Evolutionary conservation across 1,140 invertebrate genomes (phyloP).

Genomic region (Drosophila chauvacae): DNA sequence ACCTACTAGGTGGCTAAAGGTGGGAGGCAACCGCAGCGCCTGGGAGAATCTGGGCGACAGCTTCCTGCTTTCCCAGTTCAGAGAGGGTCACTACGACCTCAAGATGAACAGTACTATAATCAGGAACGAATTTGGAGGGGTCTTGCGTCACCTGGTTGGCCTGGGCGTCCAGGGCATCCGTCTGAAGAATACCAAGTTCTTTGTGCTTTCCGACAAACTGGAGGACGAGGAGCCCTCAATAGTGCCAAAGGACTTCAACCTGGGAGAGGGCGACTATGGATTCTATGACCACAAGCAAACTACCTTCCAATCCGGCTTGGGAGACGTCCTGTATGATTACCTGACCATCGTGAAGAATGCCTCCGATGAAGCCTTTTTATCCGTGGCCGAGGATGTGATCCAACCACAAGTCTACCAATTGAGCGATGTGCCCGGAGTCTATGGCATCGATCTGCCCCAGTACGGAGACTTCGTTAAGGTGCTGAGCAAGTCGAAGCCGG

Average conservation of each 20-base stretch:
- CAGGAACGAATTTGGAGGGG: constrained; percentile 87
- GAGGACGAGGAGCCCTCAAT: constrained; percentile 84
- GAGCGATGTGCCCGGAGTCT: constrained; percentile 22
- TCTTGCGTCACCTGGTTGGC: constrained; percentile 89
- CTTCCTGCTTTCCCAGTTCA: constrained; percentile 88
- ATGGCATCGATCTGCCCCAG: constrained; percentile 77
- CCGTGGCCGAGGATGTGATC: constrained; percentile 74
- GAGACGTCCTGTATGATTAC: constrained; percentile 87
- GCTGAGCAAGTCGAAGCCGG: constrained; percentile 40
- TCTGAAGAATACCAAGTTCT: constrained; percentile 87
- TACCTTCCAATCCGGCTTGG: constrained; percentile 86
- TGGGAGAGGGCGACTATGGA: constrained; percentile 85
- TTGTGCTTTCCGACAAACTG: constrained; percentile 86
- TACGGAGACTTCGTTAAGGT: constrained; percentile 66
- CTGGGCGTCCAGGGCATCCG: constrained; percentile 91
- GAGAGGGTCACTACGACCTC: constrained; percentile 87
- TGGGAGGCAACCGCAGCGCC: constrained; percentile 85
- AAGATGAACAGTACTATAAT: constrained; percentile 88
- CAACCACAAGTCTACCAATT: constrained; percentile 60
- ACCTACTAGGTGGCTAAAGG: constrained; percentile 91
- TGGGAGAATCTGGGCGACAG: constrained; percentile 87
- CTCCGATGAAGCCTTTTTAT: constrained; percentile 85
- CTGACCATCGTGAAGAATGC: constrained; percentile 86
- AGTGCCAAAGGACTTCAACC: constrained; percentile 43
- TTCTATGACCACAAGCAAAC: constrained; percentile 87